Evolutionary conservation across 2,797 vertebrate species (phyloP).

Genomic region (Pipistrellus kuhlii): DNA sequence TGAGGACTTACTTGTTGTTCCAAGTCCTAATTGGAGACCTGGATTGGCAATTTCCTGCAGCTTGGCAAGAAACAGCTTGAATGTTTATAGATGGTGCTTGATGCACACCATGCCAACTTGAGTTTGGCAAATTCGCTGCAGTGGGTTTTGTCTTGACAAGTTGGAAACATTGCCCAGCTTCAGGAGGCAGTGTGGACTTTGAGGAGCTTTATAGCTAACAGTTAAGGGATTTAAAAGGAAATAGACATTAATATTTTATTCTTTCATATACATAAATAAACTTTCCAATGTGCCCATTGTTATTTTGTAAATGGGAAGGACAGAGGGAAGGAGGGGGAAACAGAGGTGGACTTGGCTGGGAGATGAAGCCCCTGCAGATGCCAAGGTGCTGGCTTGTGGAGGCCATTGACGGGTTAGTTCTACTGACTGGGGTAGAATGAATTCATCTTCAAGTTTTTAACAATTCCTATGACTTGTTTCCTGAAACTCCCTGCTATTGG

Average conservation of each 20-base stretch:
- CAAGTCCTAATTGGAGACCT: conserved; percentile 30
- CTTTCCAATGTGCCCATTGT: not conserved
- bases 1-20: conserved; percentile 31
- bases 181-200: not conserved
- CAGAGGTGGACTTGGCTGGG: not conserved
- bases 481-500: not conserved
- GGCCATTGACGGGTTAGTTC: not conserved
- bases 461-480: not conserved
- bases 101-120: rapidly evolving
- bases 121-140: not conserved
- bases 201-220: conserved; percentile 11
- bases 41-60: not conserved
- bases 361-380: not conserved
- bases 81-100: conserved; percentile 50
- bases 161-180: conserved; percentile 62
- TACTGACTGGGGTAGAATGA: not conserved
- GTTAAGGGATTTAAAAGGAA: conserved; percentile 35
- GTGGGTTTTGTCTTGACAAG: not conserved
- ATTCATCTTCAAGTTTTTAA: conserved; percentile 1
- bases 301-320: not conserved
- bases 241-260: not conserved
- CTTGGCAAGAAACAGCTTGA: conserved; percentile 27
- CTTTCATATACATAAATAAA: not conserved
- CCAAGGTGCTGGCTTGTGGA: not conserved
- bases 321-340: not conserved